A percentile compares a stretch with the other conserved stretches of the same genome.
phyloP scores from a whole-genome alignment of 2,888 invertebrate genomes.

The Napeogenes sylphis region DNA sequence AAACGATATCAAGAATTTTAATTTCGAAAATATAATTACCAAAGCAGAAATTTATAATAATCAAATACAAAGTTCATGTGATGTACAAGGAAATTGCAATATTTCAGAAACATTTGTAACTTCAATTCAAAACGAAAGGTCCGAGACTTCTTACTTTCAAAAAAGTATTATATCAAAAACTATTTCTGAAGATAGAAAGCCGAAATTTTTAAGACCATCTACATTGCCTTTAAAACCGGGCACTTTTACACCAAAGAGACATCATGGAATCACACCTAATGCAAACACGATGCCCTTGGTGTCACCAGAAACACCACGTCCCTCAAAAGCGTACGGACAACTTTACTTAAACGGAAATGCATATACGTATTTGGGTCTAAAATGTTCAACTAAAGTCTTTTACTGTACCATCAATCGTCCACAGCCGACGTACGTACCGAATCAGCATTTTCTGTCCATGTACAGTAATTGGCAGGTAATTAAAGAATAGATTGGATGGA shows the following conservation, averaged over 20 bases:
- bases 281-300: constrained; percentile 89
- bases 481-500: constrained; percentile 30
- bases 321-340: constrained; percentile 92
- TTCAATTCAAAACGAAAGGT: constrained; percentile 58
- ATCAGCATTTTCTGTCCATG: constrained; percentile 94
- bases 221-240: constrained; percentile 91
- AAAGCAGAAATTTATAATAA: constrained; percentile 73
- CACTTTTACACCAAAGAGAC: constrained; percentile 87
- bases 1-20: constrained; percentile 62
- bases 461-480: constrained; percentile 95
- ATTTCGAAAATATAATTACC: constrained; percentile 74
- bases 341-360: constrained; percentile 93
- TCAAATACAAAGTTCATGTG: constrained; percentile 64
- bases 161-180: constrained; percentile 56
- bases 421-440: constrained; percentile 95
- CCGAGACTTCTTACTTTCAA: constrained; percentile 72
- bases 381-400: constrained; percentile 92
- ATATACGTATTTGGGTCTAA: constrained; percentile 93
- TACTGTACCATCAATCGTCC: constrained; percentile 96
- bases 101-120: constrained; percentile 46
- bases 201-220: constrained; percentile 88
- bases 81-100: constrained; percentile 62
- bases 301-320: constrained; percentile 93
- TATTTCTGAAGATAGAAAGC: constrained; percentile 63
- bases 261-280: constrained; percentile 89